A percentile compares a stretch with the other conserved stretches of the same genome.
Conservation (phyloP, 2,113 vertebrate genomes). For the Myxocyprinus asiaticus region DNA sequence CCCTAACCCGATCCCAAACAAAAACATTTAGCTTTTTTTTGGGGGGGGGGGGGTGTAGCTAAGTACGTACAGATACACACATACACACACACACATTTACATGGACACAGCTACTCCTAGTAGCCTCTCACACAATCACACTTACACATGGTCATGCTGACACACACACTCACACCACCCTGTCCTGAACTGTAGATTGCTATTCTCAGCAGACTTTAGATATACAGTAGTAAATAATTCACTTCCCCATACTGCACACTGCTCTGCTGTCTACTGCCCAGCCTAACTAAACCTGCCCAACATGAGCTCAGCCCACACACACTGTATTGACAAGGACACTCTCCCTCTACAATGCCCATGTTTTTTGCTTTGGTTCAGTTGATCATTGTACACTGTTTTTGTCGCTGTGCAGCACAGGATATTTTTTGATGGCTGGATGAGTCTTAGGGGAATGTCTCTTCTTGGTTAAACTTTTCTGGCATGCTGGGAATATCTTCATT, state of each 20-base stretch:
- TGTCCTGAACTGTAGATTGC: constrained; percentile 51
- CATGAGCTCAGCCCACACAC: constrained; percentile 19
- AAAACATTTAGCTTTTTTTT: too few species aligned
- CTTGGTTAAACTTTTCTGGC: constrained; percentile 12
- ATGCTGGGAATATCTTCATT: neutral
- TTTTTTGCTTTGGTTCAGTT: neutral
- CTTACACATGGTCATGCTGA: too few species aligned
- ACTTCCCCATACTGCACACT: constrained; percentile 55
- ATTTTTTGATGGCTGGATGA: neutral
- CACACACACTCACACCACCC: too few species aligned
- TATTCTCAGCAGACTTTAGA: constrained; percentile 74
- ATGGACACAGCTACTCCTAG: too few species aligned
- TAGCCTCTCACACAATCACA: too few species aligned
- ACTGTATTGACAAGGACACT: neutral
- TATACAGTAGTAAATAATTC: constrained; percentile 77
- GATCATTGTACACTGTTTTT: neutral
- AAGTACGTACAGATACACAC: too few species aligned
- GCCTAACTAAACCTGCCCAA: constrained; percentile 18
- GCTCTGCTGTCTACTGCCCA: constrained; percentile 46
- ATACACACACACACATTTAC: too few species aligned
- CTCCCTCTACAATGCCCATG: neutral
- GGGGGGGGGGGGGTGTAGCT: too few species aligned
- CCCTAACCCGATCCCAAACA: too few species aligned
- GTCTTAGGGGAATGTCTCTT: neutral
- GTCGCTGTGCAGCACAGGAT: neutral